These are phyloP conservation scores for Sinelater perroti DNA, from an alignment of 2,888 invertebrate genomes.

Conservation along the genomic window DNA sequence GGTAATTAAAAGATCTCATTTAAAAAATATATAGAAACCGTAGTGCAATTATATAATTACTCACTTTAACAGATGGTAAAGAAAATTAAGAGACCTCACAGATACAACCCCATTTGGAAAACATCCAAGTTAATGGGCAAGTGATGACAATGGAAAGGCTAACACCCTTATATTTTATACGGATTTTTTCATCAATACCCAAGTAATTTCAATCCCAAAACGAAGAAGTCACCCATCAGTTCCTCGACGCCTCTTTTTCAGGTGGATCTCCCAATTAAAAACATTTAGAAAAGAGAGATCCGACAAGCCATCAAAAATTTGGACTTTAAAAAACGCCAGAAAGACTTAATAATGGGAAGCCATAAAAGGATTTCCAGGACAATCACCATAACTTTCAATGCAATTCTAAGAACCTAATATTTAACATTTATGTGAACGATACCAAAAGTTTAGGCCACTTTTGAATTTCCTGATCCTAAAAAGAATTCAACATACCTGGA, in stretches of 20 bases:
- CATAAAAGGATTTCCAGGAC: not conserved
- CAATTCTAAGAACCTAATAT: not conserved
- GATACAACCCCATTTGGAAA: too few species aligned
- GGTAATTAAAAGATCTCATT: not conserved
- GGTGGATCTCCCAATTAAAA: not conserved
- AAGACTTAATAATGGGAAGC: not conserved
- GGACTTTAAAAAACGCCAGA: not conserved
- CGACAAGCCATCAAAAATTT: not conserved
- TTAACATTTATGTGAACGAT: not conserved
- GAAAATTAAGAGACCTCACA: not conserved
- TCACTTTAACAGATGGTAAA: not conserved
- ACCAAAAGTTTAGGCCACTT: not conserved
- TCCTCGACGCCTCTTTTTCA: not conserved
- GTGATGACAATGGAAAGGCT: not conserved
- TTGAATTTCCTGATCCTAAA: not conserved
- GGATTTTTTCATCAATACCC: not conserved
- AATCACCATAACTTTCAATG: too few species aligned
- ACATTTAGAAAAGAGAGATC: not conserved
- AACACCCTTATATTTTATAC: not conserved
- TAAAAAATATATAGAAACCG: not conserved
- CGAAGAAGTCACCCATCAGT: not conserved
- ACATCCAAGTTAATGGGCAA: not conserved
- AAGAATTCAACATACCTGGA: not conserved
- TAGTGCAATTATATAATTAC: not conserved
- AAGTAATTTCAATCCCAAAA: not conserved